Evolutionary conservation across 2,113 vertebrate species (phyloP).

Genomic region (Odocoileus virginianus): DNA sequence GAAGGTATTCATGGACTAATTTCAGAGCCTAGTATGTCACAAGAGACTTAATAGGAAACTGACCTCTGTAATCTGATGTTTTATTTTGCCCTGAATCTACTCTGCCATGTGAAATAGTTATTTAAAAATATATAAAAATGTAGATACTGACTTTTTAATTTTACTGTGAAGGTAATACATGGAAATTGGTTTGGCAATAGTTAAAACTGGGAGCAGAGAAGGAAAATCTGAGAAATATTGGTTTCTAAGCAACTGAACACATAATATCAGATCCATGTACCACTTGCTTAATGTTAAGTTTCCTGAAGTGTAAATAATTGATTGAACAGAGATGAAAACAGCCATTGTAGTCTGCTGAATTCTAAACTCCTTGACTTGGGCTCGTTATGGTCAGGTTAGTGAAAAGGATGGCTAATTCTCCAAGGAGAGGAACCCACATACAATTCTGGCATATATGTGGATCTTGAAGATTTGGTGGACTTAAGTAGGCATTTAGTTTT

Average conservation of each 20-base stretch:
- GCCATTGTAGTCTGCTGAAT: not conserved
- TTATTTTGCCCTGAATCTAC: conserved; percentile 23
- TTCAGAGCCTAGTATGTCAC: not conserved
- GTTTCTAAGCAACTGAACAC: conserved; percentile 53
- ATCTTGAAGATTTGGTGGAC: not conserved
- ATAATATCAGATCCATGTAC: not conserved
- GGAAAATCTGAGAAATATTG: conserved; percentile 9
- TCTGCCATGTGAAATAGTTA: not conserved
- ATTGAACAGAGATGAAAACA: conserved; percentile 4
- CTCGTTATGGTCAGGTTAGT: not conserved
- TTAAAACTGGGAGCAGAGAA: conserved; percentile 31
- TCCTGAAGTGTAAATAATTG: conserved; percentile 39
- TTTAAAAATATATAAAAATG: not conserved
- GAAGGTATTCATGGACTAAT: not conserved
- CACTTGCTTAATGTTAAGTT: conserved; percentile 37
- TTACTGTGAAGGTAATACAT: not conserved
- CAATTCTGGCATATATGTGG: not conserved
- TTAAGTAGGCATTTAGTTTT: not conserved
- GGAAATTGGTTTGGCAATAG: not conserved
- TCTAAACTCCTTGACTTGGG: not conserved
- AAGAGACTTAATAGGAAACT: not conserved
- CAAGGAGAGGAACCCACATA: not conserved
- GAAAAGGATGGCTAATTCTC: not conserved
- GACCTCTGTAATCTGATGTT: not conserved
- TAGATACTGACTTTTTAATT: not conserved